Evolutionary conservation across 1,140 invertebrate species (phyloP).

Genomic region (Bilobella aurantiaca): DNA sequence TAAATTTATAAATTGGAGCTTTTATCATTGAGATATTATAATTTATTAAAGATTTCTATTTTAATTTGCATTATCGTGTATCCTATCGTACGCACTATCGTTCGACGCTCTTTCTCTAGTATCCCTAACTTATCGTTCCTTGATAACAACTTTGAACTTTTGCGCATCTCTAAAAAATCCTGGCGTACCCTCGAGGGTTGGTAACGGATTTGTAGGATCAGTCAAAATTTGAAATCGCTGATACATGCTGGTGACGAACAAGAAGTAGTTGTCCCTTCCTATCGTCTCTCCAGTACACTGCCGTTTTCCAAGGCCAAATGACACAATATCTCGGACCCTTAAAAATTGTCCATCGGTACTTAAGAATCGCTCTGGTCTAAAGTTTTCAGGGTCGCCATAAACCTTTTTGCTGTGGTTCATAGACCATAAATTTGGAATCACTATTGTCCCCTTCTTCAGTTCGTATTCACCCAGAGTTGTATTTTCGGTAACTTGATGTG

Average conservation of each 20-base stretch:
- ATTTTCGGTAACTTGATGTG: slow-evolving; percentile 19
- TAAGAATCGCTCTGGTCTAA: slow-evolving; percentile 44
- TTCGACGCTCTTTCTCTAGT: too few species aligned
- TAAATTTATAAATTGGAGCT: too few species aligned
- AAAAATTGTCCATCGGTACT: slow-evolving; percentile 15
- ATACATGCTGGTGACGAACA: slow-evolving; percentile 11
- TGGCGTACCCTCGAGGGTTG: background rate
- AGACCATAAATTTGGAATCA: slow-evolving; percentile 40
- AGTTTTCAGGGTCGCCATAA: slow-evolving; percentile 42
- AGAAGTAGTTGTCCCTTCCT: slow-evolving; percentile 3
- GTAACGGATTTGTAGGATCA: background rate
- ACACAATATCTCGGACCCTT: slow-evolving; percentile 4
- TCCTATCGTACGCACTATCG: too few species aligned
- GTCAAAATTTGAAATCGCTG: slow-evolving; percentile 7
- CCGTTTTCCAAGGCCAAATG: slow-evolving; percentile 15
- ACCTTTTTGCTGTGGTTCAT: slow-evolving; percentile 39
- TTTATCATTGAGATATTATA: too few species aligned
- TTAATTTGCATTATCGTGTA: too few species aligned
- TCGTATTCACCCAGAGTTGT: slow-evolving; percentile 35
- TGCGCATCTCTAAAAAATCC: background rate
- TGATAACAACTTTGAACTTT: background rate
- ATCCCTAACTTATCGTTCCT: too few species aligned
- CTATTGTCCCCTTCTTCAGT: slow-evolving; percentile 39
- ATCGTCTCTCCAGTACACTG: slow-evolving; percentile 11
- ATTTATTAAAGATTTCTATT: too few species aligned